phyloP scores from a whole-genome alignment of 2,797 vertebrate species.

The Chaenodraco wilsoni region DNA sequence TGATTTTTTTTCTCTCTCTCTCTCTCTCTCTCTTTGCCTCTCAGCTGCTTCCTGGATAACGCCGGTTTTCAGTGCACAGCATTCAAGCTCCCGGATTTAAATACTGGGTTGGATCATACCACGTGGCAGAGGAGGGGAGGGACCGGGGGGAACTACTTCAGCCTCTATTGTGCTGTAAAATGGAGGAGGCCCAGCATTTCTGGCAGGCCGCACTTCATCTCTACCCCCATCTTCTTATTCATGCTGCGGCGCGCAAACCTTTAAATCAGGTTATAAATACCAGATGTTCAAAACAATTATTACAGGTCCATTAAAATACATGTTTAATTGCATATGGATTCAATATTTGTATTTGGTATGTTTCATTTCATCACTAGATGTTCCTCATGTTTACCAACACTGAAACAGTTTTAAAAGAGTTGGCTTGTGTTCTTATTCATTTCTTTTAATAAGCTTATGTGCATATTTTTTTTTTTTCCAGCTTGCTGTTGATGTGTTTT shows the following conservation, averaged over 20 bases:
- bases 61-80: slow-evolving; percentile 67
- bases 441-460: background rate
- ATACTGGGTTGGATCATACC: slow-evolving; percentile 79
- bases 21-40: slow-evolving; percentile 36
- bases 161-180: slow-evolving; percentile 65
- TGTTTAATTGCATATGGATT: background rate
- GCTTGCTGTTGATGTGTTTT: background rate
- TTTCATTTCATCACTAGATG: background rate
- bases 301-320: background rate
- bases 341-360: background rate
- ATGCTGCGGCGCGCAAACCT: slow-evolving; percentile 26
- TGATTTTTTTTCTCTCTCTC: background rate
- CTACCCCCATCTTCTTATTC: slow-evolving; percentile 47
- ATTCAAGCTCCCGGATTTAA: slow-evolving; percentile 77
- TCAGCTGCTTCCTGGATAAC: slow-evolving; percentile 73
- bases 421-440: background rate
- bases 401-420: background rate
- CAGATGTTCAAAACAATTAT: background rate
- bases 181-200: slow-evolving; percentile 54
- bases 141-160: slow-evolving; percentile 54
- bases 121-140: slow-evolving; percentile 71
- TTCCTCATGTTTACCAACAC: background rate
- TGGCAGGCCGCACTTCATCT: slow-evolving; percentile 54
- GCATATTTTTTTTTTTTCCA: background rate
- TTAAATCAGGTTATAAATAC: background rate